Conservation (phyloP, 1,140 invertebrate species). For the Saccostrea cuccullata region DNA sequence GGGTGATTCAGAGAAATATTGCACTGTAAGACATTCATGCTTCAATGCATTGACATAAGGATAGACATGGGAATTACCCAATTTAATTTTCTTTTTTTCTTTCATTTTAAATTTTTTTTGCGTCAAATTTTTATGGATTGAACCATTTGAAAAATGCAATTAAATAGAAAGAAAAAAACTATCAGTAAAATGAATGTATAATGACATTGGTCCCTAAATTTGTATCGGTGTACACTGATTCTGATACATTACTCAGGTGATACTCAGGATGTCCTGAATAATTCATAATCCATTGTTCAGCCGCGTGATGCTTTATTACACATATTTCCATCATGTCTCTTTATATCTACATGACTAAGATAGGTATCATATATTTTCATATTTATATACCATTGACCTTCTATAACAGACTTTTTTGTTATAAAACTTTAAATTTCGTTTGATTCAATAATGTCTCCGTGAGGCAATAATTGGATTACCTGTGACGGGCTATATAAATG, state of each 20-base stretch:
- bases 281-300: not conserved
- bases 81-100: too few relatives aligned
- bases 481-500: not conserved
- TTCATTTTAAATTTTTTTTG: too few relatives aligned
- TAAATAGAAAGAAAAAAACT: too few relatives aligned
- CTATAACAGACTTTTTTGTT: not conserved
- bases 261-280: conserved; percentile 1
- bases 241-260: conserved; percentile 13
- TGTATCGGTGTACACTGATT: not conserved
- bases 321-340: conserved; percentile 13
- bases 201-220: not conserved
- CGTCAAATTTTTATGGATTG: too few relatives aligned
- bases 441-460: not conserved
- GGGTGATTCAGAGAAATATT: not conserved
- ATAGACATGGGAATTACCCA: too few relatives aligned
- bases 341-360: not conserved
- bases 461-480: conserved; percentile 21
- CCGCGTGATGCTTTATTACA: not conserved
- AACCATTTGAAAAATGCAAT: too few relatives aligned
- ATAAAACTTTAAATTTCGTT: not conserved
- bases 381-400: not conserved
- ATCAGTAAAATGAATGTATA: too few relatives aligned
- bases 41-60: too few relatives aligned
- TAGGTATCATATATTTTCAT: not conserved
- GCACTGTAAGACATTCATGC: too few relatives aligned